phyloP scores from a whole-genome alignment of 1,140 invertebrate species.

The Araneus ventricosus region DNA sequence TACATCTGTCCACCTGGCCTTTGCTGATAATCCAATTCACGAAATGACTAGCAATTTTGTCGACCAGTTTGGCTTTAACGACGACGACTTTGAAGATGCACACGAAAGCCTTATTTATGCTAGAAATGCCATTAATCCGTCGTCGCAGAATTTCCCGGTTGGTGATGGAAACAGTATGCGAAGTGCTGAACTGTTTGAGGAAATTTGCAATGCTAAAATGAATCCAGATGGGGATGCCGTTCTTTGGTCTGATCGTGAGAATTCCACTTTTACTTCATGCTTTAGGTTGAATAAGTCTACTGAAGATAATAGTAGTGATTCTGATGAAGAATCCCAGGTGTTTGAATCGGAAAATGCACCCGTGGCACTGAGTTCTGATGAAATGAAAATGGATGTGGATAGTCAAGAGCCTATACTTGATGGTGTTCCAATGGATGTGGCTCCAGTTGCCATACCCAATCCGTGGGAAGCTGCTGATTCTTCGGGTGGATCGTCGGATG shows the following conservation, averaged over 20 bases:
- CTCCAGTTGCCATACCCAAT: conserved; percentile 79
- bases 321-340: conserved; percentile 80
- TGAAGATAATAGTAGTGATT: conserved; percentile 77
- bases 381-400: conserved; percentile 82
- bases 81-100: conserved; percentile 85
- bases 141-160: conserved; percentile 48
- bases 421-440: conserved; percentile 77
- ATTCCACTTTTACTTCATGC: conserved; percentile 1
- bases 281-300: conserved; percentile 63
- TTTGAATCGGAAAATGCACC: conserved; percentile 69
- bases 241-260: conserved; percentile 50
- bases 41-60: conserved; percentile 84
- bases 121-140: conserved; percentile 36
- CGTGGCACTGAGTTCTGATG: conserved; percentile 77
- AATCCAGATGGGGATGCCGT: conserved; percentile 61
- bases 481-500: conserved; percentile 62
- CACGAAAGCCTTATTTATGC: conserved; percentile 83
- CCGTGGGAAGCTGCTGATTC: conserved; percentile 78
- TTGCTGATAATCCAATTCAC: conserved; percentile 84
- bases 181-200: conserved; percentile 82
- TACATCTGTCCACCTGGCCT: conserved; percentile 83
- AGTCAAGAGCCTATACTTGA: conserved; percentile 79
- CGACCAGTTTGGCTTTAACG: conserved; percentile 85
- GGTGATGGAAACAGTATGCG: conserved; percentile 73
- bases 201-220: conserved; percentile 82